Evolutionary conservation across 2,113 vertebrate genomes (phyloP).

Genomic region (Calidris pugnax): DNA sequence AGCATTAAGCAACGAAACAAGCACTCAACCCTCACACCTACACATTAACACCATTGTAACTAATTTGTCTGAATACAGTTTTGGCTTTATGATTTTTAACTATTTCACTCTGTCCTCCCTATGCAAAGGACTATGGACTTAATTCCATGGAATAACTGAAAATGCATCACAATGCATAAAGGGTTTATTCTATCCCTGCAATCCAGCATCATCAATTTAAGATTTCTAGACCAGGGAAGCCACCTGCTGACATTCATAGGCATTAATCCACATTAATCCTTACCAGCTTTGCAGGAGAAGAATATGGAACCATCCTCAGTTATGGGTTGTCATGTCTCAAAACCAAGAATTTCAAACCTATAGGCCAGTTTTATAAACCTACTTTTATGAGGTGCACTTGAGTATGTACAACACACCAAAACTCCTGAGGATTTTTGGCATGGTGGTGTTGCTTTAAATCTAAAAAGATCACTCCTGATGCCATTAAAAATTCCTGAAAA

Average conservation of each 20-base stretch:
- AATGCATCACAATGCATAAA: neutral
- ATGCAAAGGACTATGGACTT: neutral
- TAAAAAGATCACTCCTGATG: neutral
- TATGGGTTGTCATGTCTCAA: neutral
- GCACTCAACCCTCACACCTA: neutral
- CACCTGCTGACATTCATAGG: conserved; percentile 22
- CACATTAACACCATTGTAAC: neutral
- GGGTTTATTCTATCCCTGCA: neutral
- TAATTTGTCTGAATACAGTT: neutral
- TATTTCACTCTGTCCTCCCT: neutral
- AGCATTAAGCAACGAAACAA: neutral
- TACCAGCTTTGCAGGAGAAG: neutral
- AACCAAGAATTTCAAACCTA: neutral
- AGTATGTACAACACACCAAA: neutral
- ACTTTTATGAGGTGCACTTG: neutral
- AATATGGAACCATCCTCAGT: neutral
- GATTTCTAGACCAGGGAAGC: conserved; percentile 10
- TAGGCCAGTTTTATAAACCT: neutral
- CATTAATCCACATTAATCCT: neutral
- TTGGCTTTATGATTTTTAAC: neutral
- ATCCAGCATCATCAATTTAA: neutral
- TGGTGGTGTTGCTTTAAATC: neutral
- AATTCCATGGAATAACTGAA: neutral
- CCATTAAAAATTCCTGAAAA: neutral
- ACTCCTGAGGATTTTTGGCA: accelerated